phyloP scores from a whole-genome alignment of 2,888 invertebrate species.

The Melolontha melolontha region DNA sequence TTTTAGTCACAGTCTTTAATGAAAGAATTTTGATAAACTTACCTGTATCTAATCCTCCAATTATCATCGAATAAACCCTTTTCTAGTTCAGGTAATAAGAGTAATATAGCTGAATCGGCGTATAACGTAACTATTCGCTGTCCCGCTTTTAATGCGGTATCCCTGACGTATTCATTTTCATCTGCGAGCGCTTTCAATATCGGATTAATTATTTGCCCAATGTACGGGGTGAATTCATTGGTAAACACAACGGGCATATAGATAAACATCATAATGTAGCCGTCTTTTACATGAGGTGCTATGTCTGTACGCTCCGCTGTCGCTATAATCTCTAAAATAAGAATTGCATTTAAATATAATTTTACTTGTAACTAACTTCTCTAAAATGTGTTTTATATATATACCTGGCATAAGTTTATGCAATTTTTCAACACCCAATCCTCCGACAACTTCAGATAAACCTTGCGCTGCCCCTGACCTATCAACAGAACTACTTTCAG shows the following conservation, averaged over 20 bases:
- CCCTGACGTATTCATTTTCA: conserved; percentile 98
- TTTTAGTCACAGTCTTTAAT: no score
- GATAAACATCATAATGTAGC: conserved; percentile 99
- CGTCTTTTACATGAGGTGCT: conserved; percentile 97
- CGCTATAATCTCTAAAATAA: conserved; percentile 82
- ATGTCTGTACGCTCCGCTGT: conserved; percentile 94
- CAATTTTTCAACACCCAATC: conserved; percentile 93
- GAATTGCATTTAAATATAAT: conserved; percentile 1
- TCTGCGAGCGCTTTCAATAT: conserved; percentile 97
- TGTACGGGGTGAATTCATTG: conserved; percentile 92
- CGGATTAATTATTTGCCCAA: conserved; percentile 93
- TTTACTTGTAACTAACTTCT: no score
- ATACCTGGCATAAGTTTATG: conserved; percentile 93
- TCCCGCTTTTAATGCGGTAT: conserved; percentile 96
- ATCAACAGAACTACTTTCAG: conserved; percentile 95
- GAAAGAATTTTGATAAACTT: no score
- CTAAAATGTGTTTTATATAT: conserved; percentile 19
- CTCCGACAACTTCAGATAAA: conserved; percentile 97
- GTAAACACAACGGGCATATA: conserved; percentile 99
- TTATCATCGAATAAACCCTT: conserved; percentile 96
- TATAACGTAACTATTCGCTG: conserved; percentile 97
- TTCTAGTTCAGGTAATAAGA: conserved; percentile 94
- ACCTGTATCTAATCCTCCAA: conserved; percentile 91
- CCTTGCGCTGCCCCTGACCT: conserved; percentile 91
- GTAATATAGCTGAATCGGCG: conserved; percentile 93